Percentiles rank a stretch among this genome's conserved stretches.
Conservation (phyloP, 2,888 invertebrate species). For the Masnerella sp. region DNA sequence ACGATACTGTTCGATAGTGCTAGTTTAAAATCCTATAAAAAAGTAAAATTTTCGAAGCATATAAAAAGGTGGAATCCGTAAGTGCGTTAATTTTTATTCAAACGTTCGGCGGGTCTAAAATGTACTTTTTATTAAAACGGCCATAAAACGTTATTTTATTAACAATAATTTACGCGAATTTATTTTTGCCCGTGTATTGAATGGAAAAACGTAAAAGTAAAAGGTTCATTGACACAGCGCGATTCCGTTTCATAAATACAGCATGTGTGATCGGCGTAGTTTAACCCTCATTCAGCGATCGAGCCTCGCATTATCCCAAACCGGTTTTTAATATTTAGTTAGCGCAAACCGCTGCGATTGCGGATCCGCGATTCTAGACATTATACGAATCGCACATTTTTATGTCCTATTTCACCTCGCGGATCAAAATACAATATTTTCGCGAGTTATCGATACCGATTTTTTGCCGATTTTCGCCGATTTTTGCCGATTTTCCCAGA, state of each 20-base stretch:
- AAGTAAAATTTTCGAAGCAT: no score
- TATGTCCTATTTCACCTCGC: constrained; percentile 48
- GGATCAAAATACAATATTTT: no score
- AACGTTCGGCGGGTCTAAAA: background rate
- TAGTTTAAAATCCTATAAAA: no score
- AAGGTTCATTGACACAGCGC: constrained; percentile 55
- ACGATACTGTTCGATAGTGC: no score
- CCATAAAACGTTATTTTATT: constrained; percentile 22
- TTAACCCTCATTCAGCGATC: constrained; percentile 61
- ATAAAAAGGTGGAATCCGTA: no score
- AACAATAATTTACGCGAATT: constrained; percentile 35
- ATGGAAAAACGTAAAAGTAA: constrained; percentile 43
- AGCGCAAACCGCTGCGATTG: constrained; percentile 60
- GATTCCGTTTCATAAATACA: constrained; percentile 59
- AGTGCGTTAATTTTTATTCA: background rate
- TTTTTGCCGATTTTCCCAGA: no score
- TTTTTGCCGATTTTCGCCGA: no score
- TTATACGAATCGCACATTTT: constrained; percentile 56
- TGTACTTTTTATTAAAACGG: constrained; percentile 1
- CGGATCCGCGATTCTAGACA: constrained; percentile 61
- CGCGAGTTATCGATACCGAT: no score
- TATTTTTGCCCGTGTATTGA: constrained; percentile 29
- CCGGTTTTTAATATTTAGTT: constrained; percentile 63
- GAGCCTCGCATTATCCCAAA: constrained; percentile 59
- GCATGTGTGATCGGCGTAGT: constrained; percentile 58